Evolutionary conservation across 1,140 invertebrate genomes (phyloP).

Genomic region (Drosophila tsacasi): DNA sequence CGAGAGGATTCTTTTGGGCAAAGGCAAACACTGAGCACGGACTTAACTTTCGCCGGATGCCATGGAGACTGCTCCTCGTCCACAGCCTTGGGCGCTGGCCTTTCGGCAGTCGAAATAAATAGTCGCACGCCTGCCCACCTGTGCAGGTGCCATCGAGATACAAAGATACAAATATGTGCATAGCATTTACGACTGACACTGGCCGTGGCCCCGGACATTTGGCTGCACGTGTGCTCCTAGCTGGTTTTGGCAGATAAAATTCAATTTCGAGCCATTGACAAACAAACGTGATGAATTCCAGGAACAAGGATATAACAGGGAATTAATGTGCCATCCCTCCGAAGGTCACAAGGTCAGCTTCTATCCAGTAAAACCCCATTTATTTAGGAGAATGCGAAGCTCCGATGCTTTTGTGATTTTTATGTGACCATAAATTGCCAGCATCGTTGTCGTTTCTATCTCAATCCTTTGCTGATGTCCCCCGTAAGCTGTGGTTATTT

Average conservation of each 20-base stretch:
- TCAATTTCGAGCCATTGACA: conserved; percentile 71
- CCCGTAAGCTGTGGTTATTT: conserved; percentile 18
- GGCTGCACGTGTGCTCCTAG: conserved; percentile 23
- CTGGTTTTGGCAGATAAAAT: conserved; percentile 48
- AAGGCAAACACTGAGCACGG: conserved; percentile 24
- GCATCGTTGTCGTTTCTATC: conserved; percentile 32
- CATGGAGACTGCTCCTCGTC: conserved; percentile 18
- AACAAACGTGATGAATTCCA: conserved; percentile 74
- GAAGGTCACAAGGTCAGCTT: conserved; percentile 48
- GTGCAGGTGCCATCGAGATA: conserved; percentile 12
- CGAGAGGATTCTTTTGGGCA: conserved; percentile 15
- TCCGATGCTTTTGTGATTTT: conserved; percentile 66
- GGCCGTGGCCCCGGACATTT: conserved; percentile 18
- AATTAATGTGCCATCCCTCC: conserved; percentile 30
- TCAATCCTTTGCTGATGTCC: conserved; percentile 22
- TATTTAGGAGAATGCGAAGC: conserved; percentile 19
- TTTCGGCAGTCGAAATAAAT: conserved; percentile 29
- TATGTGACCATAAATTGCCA: conserved; percentile 73
- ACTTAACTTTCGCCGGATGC: conserved; percentile 39
- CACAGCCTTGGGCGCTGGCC: conserved; percentile 20
- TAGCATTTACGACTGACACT: conserved; percentile 37
- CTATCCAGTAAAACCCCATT: conserved; percentile 7
- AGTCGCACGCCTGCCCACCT: conserved; percentile 15
- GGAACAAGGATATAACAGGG: conserved; percentile 41
- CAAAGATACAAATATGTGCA: conserved; percentile 42